Percentiles rank a stretch among this genome's conserved stretches.
Evolutionary conservation across 1,140 invertebrate genomes (phyloP).

Genomic region (Ips nitidus): DNA sequence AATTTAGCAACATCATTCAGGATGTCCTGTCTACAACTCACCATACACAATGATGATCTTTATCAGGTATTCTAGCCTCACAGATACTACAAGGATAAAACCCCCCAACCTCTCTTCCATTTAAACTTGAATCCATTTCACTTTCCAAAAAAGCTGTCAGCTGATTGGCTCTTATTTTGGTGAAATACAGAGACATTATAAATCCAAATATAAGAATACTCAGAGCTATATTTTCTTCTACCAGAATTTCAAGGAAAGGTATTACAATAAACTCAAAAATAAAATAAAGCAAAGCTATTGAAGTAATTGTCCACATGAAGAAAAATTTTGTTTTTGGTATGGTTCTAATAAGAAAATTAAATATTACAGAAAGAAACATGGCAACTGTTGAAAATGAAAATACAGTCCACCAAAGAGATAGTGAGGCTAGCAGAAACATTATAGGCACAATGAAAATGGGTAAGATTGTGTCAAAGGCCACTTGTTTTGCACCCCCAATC

Average conservation of each 20-base stretch:
- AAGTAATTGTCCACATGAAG: conserved; percentile 66
- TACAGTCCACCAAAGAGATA: conserved; percentile 61
- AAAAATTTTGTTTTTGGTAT: conserved; percentile 62
- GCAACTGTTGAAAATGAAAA: conserved; percentile 64
- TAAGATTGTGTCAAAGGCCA: conserved; percentile 61
- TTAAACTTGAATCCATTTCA: conserved; percentile 39
- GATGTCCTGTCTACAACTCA: conserved; percentile 37
- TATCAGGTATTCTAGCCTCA: conserved; percentile 52
- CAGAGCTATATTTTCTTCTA: conserved; percentile 66
- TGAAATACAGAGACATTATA: conserved; percentile 61
- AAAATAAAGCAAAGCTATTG: conserved; percentile 62
- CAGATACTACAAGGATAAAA: conserved; percentile 50
- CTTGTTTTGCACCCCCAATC: conserved; percentile 52
- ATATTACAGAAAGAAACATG: conserved; percentile 64
- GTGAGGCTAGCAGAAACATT: conserved; percentile 60
- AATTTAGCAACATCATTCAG: no score
- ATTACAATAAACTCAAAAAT: conserved; percentile 68
- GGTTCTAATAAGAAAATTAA: conserved; percentile 59
- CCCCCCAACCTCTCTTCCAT: conserved; percentile 34
- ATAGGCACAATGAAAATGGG: conserved; percentile 65
- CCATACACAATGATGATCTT: conserved; percentile 59
- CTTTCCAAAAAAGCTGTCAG: conserved; percentile 32
- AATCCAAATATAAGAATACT: conserved; percentile 59
- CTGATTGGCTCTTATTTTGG: conserved; percentile 53
- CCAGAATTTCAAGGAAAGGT: conserved; percentile 65